These are phyloP conservation scores for Struthio camelus DNA, from an alignment of 2,113 vertebrate genomes.

Conservation along the genomic window DNA sequence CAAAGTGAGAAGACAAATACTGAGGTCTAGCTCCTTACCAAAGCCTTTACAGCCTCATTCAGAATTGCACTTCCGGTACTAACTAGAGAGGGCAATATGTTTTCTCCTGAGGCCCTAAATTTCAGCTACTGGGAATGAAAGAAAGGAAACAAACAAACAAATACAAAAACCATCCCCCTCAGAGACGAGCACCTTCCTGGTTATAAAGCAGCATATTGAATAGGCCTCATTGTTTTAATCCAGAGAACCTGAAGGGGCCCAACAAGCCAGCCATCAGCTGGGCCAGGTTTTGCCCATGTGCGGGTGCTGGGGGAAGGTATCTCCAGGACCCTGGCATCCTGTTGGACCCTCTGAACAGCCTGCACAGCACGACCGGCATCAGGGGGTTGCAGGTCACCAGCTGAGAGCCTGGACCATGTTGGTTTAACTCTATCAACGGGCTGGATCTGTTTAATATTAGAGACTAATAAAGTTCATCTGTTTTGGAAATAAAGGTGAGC, in stretches of 20 bases:
- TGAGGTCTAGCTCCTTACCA: neutral
- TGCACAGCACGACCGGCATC: neutral
- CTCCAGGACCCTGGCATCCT: accelerated
- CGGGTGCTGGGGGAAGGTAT: neutral
- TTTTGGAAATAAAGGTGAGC: conserved; percentile 56
- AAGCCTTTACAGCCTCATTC: neutral
- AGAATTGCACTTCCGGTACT: neutral
- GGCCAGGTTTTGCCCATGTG: neutral
- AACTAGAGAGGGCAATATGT: neutral
- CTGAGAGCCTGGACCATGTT: neutral
- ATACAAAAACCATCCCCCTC: no score
- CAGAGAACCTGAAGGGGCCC: neutral
- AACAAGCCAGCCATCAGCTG: neutral
- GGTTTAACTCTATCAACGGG: conserved; percentile 27
- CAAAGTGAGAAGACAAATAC: neutral
- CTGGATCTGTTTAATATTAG: conserved; percentile 54
- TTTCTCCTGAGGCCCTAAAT: neutral
- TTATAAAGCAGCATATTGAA: neutral
- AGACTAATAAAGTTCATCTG: conserved; percentile 34
- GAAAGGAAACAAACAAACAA: no score
- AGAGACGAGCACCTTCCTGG: neutral
- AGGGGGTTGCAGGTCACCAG: neutral
- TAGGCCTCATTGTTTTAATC: neutral
- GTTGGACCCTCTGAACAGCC: neutral
- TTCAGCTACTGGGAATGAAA: neutral